Conservation (phyloP, 2,797 vertebrate genomes). For the Graptemys geographica region DNA sequence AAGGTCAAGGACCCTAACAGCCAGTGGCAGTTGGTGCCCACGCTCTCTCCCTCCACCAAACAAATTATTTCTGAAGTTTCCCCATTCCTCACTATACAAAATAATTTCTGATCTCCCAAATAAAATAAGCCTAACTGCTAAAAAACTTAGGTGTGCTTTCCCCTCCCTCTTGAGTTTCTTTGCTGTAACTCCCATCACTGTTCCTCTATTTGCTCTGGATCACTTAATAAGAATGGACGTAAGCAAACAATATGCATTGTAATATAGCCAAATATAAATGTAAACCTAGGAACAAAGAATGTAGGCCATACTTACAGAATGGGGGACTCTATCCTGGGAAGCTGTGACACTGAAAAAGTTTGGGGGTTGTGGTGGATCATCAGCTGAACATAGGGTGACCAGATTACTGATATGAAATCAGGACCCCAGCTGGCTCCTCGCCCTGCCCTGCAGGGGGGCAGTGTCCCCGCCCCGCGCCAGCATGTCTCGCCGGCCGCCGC, state of each 20-base stretch:
- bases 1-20: not conserved
- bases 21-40: not conserved
- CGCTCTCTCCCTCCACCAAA: not conserved
- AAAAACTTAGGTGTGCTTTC: not conserved
- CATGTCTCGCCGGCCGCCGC: no score
- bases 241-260: not conserved
- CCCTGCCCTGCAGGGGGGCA: no score
- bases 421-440: no score
- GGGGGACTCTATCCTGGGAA: not conserved
- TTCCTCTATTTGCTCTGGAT: not conserved
- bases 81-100: not conserved
- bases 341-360: not conserved
- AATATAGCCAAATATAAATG: not conserved
- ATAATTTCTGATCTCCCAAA: not conserved
- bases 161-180: not conserved
- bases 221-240: not conserved
- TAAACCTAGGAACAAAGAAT: not conserved
- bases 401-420: no score
- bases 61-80: conserved; percentile 9
- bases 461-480: no score
- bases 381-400: not conserved
- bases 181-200: not conserved
- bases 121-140: not conserved
- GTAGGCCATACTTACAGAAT: not conserved
- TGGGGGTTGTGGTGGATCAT: not conserved